A percentile compares a stretch with the other conserved stretches of the same genome.
phyloP scores from a whole-genome alignment of 2,888 invertebrate species.

The Didymodactylos carnosus region DNA sequence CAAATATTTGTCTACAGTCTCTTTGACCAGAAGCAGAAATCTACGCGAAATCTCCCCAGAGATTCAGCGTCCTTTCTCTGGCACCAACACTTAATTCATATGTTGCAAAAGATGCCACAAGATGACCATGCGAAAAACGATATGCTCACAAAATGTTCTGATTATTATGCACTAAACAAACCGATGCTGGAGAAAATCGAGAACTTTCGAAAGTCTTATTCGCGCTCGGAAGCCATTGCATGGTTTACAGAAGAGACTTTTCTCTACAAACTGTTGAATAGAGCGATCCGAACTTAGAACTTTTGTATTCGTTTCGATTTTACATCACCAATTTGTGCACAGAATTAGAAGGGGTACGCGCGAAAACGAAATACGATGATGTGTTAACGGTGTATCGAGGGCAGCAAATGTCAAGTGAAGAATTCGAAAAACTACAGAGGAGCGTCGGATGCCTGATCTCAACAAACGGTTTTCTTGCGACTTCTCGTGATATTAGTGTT shows the following conservation, averaged over 20 bases:
- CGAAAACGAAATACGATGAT: neutral
- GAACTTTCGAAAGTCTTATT: neutral
- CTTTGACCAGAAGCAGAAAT: neutral
- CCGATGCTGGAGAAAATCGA: neutral
- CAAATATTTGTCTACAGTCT: neutral
- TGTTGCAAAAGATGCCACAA: neutral
- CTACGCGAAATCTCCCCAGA: neutral
- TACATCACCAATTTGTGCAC: neutral
- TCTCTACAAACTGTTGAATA: neutral
- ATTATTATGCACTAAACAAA: neutral
- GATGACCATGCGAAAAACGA: neutral
- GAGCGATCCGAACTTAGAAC: neutral
- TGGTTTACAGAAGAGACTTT: neutral
- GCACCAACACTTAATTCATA: neutral
- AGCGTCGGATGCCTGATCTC: neutral
- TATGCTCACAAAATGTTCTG: neutral
- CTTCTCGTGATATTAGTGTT: neutral
- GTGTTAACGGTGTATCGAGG: neutral
- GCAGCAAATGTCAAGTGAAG: neutral
- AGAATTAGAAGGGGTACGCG: neutral
- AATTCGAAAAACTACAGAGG: neutral
- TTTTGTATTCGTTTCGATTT: neutral
- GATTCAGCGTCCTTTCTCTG: neutral
- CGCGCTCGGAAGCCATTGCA: neutral
- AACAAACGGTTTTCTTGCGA: neutral